Evolutionary conservation across 30 jellyfish, hydroid and myxozoan genomes (phyloP).

Genomic region (Aurelia sp.): DNA sequence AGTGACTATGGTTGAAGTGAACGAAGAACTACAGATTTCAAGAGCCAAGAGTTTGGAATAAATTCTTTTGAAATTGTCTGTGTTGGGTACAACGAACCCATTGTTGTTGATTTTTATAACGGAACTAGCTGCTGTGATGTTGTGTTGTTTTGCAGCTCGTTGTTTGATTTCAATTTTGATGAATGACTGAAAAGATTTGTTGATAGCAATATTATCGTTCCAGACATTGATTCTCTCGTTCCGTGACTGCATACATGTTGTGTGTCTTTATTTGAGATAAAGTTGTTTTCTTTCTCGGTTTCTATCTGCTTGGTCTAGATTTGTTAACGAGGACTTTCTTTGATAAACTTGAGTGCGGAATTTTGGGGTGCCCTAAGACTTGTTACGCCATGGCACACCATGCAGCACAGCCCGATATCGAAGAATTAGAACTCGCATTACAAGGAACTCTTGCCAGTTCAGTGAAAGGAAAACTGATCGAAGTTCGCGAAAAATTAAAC

Average conservation of each 20-base stretch:
- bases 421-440: slow-evolving; percentile 6
- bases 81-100: background rate
- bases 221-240: background rate
- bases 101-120: background rate
- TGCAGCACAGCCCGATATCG: background rate
- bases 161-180: background rate
- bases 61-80: slow-evolving; percentile 9
- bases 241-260: background rate
- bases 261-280: background rate
- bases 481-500: background rate
- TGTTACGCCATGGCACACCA: slow-evolving; percentile 9
- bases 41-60: background rate
- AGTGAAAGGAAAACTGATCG: background rate
- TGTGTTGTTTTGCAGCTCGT: background rate
- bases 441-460: slow-evolving; percentile 18
- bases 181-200: background rate
- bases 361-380: too few relatives aligned
- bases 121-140: background rate
- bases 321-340: background rate
- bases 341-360: too few relatives aligned
- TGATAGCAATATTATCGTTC: background rate
- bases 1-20: too few relatives aligned
- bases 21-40: background rate
- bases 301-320: background rate
- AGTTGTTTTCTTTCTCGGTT: slow-evolving; percentile 16